Conservation (phyloP, 2,113 vertebrate species). For the Labeo catla region DNA sequence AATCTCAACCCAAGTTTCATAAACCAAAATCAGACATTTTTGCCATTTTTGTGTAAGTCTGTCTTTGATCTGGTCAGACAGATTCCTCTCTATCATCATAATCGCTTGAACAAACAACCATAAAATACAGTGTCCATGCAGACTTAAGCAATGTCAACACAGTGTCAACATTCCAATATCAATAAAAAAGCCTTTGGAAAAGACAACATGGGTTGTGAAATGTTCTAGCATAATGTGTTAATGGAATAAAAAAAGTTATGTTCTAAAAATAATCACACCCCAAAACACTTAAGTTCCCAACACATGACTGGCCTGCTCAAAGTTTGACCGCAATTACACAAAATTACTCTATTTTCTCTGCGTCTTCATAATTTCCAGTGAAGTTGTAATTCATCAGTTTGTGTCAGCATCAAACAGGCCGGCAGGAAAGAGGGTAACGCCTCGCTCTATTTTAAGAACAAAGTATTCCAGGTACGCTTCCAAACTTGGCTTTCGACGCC, state of each 20-base stretch:
- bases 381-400: slow-evolving; percentile 73
- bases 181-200: slow-evolving; percentile 63
- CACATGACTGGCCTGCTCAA: slow-evolving; percentile 60
- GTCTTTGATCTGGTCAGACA: not conserved
- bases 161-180: slow-evolving; percentile 60
- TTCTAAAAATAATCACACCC: slow-evolving; percentile 75
- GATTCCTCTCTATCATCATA: not conserved
- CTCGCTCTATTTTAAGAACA: slow-evolving; percentile 71
- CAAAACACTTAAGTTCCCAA: slow-evolving; percentile 67
- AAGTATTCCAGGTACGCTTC: slow-evolving; percentile 73
- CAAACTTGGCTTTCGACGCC: slow-evolving; percentile 62
- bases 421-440: slow-evolving; percentile 68
- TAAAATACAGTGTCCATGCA: slow-evolving; percentile 62
- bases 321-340: slow-evolving; percentile 72
- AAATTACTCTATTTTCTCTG: slow-evolving; percentile 70
- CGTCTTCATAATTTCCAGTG: slow-evolving; percentile 78
- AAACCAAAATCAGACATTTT: not conserved
- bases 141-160: slow-evolving; percentile 64
- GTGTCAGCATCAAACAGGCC: slow-evolving; percentile 68
- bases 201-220: slow-evolving; percentile 74
- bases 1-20: not conserved
- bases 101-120: slow-evolving; percentile 54
- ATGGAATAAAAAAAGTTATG: slow-evolving; percentile 63
- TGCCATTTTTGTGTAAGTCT: not conserved
- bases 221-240: slow-evolving; percentile 70